Conservation (phyloP, 2,797 vertebrate species). For the Enteromius unitaeniatus region DNA sequence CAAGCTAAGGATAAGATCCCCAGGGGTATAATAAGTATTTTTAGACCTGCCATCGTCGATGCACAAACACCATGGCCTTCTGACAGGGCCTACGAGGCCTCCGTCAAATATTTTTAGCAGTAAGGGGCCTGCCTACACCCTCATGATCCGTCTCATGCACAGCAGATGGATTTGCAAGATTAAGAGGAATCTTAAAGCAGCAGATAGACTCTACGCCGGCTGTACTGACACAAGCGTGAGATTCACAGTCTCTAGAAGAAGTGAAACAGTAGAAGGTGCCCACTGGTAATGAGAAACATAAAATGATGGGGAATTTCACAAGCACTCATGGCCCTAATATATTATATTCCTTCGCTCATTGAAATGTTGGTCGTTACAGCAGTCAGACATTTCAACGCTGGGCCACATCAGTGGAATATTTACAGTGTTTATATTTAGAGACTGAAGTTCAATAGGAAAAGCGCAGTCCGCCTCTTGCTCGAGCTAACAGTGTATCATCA, state of each 20-base stretch:
- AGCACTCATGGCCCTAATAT: conserved; percentile 28
- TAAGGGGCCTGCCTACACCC: conserved; percentile 46
- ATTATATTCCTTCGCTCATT: conserved; percentile 34
- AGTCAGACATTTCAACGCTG: conserved; percentile 50
- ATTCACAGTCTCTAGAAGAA: neutral
- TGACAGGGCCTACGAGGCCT: conserved; percentile 53
- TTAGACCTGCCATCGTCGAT: conserved; percentile 55
- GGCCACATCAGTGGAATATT: conserved; percentile 52
- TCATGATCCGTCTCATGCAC: conserved; percentile 35
- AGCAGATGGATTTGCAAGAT: conserved; percentile 49
- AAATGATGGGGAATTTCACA: conserved; percentile 16
- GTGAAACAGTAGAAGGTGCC: conserved; percentile 3
- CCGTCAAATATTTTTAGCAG: conserved; percentile 61
- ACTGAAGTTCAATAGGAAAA: conserved; percentile 25
- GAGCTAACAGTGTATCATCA: conserved; percentile 54
- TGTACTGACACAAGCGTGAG: neutral
- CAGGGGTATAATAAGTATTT: conserved; percentile 59
- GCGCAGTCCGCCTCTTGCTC: conserved; percentile 10
- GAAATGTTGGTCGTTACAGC: conserved; percentile 40
- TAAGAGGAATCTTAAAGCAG: conserved; percentile 44
- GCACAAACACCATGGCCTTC: conserved; percentile 51
- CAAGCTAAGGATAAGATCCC: conserved; percentile 47
- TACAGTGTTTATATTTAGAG: conserved; percentile 64
- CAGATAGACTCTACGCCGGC: neutral
- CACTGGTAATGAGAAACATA: neutral